Conservation (phyloP, 1,140 invertebrate species). For the Drosophila kanapiae region DNA sequence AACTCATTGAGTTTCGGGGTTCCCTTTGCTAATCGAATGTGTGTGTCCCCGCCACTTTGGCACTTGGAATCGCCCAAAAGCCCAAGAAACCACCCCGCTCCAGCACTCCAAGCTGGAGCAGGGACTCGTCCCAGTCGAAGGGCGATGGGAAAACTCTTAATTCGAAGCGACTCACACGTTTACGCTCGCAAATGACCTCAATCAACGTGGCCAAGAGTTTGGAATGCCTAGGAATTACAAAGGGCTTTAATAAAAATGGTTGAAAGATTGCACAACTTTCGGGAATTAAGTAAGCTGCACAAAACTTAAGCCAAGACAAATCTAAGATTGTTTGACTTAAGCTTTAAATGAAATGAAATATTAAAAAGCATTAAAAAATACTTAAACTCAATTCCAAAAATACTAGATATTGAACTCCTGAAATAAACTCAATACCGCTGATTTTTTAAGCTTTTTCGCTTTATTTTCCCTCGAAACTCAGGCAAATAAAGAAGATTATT, state of each 20-base stretch:
- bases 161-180: slow-evolving; percentile 72
- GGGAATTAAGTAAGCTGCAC: neutral
- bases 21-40: slow-evolving; percentile 70
- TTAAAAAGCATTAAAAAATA: no score
- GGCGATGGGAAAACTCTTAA: slow-evolving; percentile 43
- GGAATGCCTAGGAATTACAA: neutral
- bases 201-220: slow-evolving; percentile 44
- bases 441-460: no score
- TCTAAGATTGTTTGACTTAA: neutral
- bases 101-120: slow-evolving; percentile 2
- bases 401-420: no score
- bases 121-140: slow-evolving; percentile 23
- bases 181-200: slow-evolving; percentile 66
- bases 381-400: no score
- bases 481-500: neutral
- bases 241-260: neutral
- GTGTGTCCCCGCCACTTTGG: neutral
- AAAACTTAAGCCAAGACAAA: neutral
- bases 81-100: neutral
- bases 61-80: neutral
- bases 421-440: no score
- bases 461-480: no score
- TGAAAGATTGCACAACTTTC: neutral
- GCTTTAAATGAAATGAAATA: no score
- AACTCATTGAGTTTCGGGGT: slow-evolving; percentile 76